These are phyloP conservation scores for Pteromalus puparum DNA, from an alignment of 1,140 invertebrate species.

Conservation along the genomic window DNA sequence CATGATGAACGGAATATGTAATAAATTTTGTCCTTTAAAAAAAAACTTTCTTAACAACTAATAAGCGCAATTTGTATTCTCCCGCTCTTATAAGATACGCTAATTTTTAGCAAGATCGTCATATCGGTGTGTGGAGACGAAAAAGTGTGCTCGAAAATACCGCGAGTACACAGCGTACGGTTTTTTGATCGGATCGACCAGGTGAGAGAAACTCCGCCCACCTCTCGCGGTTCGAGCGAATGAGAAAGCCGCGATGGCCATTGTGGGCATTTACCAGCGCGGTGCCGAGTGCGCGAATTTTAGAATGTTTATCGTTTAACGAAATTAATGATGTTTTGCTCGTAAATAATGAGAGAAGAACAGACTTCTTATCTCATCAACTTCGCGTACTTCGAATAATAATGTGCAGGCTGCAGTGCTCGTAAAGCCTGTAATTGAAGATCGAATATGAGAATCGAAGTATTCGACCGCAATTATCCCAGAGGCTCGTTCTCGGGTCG, in stretches of 20 bases:
- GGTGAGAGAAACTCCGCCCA: conserved; percentile 52
- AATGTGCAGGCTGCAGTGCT: background rate
- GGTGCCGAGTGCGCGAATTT: conserved; percentile 4
- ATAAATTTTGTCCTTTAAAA: background rate
- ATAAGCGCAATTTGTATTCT: no score
- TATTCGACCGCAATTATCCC: conserved; percentile 5
- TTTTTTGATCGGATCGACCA: conserved; percentile 42
- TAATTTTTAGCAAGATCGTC: background rate
- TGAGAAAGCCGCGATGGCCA: conserved; percentile 43
- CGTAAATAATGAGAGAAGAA: background rate
- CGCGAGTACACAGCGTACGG: background rate
- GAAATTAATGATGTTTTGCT: background rate
- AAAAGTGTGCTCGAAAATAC: background rate
- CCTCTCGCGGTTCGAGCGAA: conserved; percentile 31
- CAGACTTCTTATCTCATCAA: background rate
- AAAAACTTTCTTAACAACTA: background rate
- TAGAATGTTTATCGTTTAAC: background rate
- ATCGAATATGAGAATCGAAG: conserved; percentile 6
- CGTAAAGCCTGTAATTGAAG: conserved; percentile 4
- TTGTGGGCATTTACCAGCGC: conserved; percentile 23
- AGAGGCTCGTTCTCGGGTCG: background rate
- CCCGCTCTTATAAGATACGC: background rate
- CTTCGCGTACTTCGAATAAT: background rate
- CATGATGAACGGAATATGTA: background rate
- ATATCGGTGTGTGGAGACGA: background rate